Conservation (phyloP, 2,888 invertebrate genomes). For the Stenichneumon culpator region DNA sequence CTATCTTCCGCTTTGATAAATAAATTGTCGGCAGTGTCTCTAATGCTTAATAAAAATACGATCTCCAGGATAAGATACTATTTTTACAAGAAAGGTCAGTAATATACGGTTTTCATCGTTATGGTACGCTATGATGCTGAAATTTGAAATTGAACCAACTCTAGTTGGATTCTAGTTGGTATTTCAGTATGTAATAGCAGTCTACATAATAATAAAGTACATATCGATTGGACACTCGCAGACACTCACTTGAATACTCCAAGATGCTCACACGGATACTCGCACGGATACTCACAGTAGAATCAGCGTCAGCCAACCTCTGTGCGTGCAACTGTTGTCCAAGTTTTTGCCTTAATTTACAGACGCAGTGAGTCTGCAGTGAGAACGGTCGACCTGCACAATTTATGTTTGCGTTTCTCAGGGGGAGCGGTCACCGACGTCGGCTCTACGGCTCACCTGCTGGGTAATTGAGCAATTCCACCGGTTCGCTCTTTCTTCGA, state of each 20-base stretch:
- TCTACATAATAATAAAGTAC: no score
- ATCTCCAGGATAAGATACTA: neutral
- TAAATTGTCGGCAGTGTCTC: neutral
- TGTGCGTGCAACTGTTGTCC: conserved; percentile 55
- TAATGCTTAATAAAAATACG: neutral
- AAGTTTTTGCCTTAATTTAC: conserved; percentile 75
- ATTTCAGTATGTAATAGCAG: neutral
- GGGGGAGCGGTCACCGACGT: conserved; percentile 28
- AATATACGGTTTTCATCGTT: neutral
- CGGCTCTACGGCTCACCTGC: conserved; percentile 33
- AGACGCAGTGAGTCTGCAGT: conserved; percentile 61
- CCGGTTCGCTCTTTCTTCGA: conserved; percentile 64
- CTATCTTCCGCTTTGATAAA: neutral
- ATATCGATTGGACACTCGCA: no score
- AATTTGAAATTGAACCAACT: neutral
- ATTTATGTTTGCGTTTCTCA: conserved; percentile 53
- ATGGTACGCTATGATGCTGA: neutral
- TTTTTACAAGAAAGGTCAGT: neutral
- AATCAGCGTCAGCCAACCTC: conserved; percentile 59
- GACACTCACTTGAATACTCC: no score
- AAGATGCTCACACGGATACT: no score
- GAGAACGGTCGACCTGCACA: conserved; percentile 46
- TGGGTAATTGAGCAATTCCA: conserved; percentile 78
- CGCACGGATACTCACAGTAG: conserved; percentile 18
- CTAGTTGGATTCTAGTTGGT: neutral